Base-by-base conservation (phyloP, 2,888 invertebrate species). In the Volucella inanis region DNA sequence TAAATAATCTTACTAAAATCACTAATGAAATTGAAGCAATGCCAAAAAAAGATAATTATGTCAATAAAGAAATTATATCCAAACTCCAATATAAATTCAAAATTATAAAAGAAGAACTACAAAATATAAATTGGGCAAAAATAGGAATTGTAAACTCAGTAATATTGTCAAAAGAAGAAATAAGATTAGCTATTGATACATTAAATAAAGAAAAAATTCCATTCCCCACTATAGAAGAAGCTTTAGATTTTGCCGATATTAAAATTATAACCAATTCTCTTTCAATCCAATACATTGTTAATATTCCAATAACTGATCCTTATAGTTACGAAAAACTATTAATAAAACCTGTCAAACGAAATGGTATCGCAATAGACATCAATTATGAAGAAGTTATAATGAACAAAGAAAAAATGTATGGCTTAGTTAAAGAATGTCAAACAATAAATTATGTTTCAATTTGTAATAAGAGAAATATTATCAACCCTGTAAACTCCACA, bases 61-160 rank as follows among this genome's bases (percentile, higher is more conserved):
- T 57, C 38, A 54, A 55, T 39, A 54, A 39, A 9, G 31, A 71
- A 64, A 57, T 74, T 49, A 10, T 65, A n/a, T 57, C 18, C 31
- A n/a, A n/a, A n/a, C n/a, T n/a, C n/a, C n/a, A 62, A 47, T 62
- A 50, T 22, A 62, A 54, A 43, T 4, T 75, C 9, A 65, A 45
- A 50, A 67, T 67, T 50, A 38, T 61, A 14, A 67, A 75, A 38
- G 52, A 54, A 49, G 55, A 77, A 77, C 18, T 70, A 50, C 22
- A 68, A 10, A 77, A 78, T 52, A 57, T 78, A 59, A 75, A 57
- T 68, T 76, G 71, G 71, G 72, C 80, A n/a, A 76, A 76, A 49
- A n/a, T 72, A n/a, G 62, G 57, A 22, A 65, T 70, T 49, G 18
- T 68, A 12, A 72, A 86, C 45, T 74, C 57, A 47, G 50, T 79